Evolutionary conservation across 2,113 vertebrate genomes (phyloP).

Genomic region (Bubo bubo): DNA sequence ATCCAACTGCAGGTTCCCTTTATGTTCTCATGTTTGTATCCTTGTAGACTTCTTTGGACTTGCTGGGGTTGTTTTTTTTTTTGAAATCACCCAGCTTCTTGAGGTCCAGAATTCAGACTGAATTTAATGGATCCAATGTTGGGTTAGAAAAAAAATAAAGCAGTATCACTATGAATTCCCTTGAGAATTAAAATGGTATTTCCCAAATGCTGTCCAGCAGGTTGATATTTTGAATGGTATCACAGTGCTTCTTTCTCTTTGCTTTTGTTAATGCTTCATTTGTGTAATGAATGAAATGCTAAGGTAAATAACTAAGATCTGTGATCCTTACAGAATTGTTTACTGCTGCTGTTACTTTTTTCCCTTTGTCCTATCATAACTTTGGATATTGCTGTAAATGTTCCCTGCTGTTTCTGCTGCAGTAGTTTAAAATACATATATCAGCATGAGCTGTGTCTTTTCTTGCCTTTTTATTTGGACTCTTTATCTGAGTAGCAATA

Average conservation of each 20-base stretch:
- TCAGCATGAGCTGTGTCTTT: background rate
- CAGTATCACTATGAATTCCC: background rate
- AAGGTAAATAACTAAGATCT: background rate
- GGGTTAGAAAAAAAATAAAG: background rate
- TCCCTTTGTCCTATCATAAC: background rate
- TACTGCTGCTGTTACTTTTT: background rate
- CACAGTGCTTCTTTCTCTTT: background rate
- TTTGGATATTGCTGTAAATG: background rate
- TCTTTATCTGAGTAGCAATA: background rate
- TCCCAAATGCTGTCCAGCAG: background rate
- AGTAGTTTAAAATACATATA: background rate
- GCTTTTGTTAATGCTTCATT: background rate
- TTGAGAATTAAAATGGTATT: background rate
- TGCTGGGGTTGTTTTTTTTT: background rate
- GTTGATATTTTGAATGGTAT: background rate
- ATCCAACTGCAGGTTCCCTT: background rate
- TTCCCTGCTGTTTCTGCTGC: slow-evolving; percentile 27
- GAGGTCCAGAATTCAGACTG: background rate
- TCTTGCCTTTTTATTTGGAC: background rate
- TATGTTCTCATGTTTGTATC: background rate
- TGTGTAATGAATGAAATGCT: background rate
- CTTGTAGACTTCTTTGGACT: background rate
- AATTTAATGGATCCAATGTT: background rate
- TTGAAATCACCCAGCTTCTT: background rate
- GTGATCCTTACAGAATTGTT: background rate